Base-by-base conservation (phyloP, 2,888 invertebrate genomes). In the Heliconius ethilla region DNA sequence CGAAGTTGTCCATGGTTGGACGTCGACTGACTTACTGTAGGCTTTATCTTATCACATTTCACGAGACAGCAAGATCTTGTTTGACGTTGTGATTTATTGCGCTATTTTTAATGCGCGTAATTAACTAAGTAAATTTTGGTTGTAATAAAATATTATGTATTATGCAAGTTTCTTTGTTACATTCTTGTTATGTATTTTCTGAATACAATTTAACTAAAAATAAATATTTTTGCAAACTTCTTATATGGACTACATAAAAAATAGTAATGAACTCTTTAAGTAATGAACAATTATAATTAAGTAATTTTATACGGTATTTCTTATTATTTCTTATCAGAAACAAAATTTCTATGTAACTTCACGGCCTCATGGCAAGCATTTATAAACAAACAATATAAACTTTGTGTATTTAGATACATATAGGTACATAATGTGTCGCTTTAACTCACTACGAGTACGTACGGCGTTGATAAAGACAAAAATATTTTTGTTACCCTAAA, bases 1-100 rank as follows among this genome's bases (percentile, higher is more conserved):
- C 96, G 87, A 96, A 95, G 94, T 96, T 96, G 91, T 96, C 96
- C 96, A 96, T 93, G 84, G 89, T 85, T 82, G 82, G 84, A 85
- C 81, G 84, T 86, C 86, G 86, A 94, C 92, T 93, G 90, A 88
- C 67, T 83, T 78, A 78, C 77, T 82, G 78, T 82, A 75, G 55
- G 37, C 81, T 81, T 86, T 92, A 92, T 93, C 92, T 94, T 93
- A 94, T 94, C 94, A 82, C 83, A 82, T 86, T 87, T 87, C 86
- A 84, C 78, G 70, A 87, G 86, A 88, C 88, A 87, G 83, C 86
- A 84, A 87, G 85, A 88, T 86, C 84, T 86, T 84, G 87, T 88
- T 88, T 90, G 89, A 87, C 87, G 85, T 83, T 81, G 86, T 91
- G 90, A 92, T 93, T 91, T 91, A 92, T 90, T 85, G 87, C 85